These are phyloP conservation scores for Drosophila miranda DNA, from an alignment of 1,140 invertebrate genomes.

Conservation along the genomic window DNA sequence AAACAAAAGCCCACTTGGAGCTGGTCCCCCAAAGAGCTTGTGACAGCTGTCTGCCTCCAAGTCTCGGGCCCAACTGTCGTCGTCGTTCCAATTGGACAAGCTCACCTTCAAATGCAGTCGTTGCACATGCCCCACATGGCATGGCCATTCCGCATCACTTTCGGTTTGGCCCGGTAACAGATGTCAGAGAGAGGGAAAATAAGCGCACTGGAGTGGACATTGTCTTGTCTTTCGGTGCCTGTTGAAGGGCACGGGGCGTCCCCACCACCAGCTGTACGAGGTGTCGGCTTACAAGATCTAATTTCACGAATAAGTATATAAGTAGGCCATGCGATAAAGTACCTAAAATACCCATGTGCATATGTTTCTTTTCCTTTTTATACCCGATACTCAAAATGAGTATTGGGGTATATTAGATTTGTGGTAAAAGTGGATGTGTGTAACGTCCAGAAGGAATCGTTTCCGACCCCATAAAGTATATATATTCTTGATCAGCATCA, in stretches of 20 bases:
- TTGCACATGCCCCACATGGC: conserved; percentile 12
- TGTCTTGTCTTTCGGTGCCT: conserved; percentile 11
- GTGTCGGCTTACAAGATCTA: conserved; percentile 41
- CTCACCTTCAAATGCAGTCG: conserved; percentile 56
- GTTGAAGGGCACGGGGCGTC: conserved; percentile 36
- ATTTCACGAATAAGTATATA: not conserved
- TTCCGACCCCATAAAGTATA: too few species aligned
- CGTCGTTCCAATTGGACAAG: conserved; percentile 52
- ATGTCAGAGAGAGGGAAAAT: conserved; percentile 17
- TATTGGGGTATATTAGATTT: too few species aligned
- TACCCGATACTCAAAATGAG: too few species aligned
- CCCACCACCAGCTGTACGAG: conserved; percentile 10
- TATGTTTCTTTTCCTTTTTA: not conserved
- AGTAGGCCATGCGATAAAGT: too few species aligned
- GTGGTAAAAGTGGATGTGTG: too few species aligned
- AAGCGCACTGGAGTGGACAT: not conserved
- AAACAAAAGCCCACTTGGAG: conserved; percentile 30
- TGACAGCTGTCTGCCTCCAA: conserved; percentile 30
- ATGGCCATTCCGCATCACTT: conserved; percentile 51
- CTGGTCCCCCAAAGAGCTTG: conserved; percentile 16
- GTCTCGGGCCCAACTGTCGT: conserved; percentile 8
- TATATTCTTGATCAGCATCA: too few species aligned
- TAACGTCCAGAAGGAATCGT: too few species aligned
- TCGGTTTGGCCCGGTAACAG: conserved; percentile 62
- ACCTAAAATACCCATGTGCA: conserved; percentile 9